Evolutionary conservation across 2,888 invertebrate genomes (phyloP), one percentile per base, ranked within the genome.

Genomic region (Nycteola revayana): DNA sequence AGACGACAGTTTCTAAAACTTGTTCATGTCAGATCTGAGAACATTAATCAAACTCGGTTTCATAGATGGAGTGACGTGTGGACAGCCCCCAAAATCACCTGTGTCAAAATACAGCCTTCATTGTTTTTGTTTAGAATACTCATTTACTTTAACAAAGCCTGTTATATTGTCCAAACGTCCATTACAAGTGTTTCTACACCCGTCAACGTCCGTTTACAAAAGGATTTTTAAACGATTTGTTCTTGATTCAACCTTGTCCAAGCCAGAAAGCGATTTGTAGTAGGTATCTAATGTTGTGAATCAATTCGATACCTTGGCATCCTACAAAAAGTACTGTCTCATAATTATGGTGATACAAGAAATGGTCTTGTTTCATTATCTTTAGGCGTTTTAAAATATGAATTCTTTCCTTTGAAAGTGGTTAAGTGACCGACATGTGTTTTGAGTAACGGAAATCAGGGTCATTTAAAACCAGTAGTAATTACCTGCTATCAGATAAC

Each of bases 181-280:
- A 65, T 61, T 70, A 75, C 75, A 77, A 73, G 75, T 70, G 69
- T 85, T 84, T 78, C 82, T 71, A 79, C 81, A 84, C 75, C 61
- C 75, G 82, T 83, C 86, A 85, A 68, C 62, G 70, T 75, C 60
- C 52, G 49, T 52, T 67, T 70, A 69, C 60, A 74, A 76, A 75
- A 68, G 58, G 45, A 56, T 65, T 72, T n/a, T 73, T 67, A 51
- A 52, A 58, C 11, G 43, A 46, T 54, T 32, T 45, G 56, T 40
- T 67, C 49, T 71, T 71, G 62, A 69, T 63, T 46, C 52, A 61
- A 72, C 72, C 72, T 77, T 74, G 71, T 54, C 49, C 53, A 59
- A 61, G 67, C 67, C 63, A 66, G 65, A 53, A n/a, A n/a, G n/a
- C n/a, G n/a, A n/a, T n/a, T n/a, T n/a, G n/a, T n/a, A n/a, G n/a